Base-by-base conservation (phyloP, 92 coral and sea anemone genomes). In the Montipora capitata region DNA sequence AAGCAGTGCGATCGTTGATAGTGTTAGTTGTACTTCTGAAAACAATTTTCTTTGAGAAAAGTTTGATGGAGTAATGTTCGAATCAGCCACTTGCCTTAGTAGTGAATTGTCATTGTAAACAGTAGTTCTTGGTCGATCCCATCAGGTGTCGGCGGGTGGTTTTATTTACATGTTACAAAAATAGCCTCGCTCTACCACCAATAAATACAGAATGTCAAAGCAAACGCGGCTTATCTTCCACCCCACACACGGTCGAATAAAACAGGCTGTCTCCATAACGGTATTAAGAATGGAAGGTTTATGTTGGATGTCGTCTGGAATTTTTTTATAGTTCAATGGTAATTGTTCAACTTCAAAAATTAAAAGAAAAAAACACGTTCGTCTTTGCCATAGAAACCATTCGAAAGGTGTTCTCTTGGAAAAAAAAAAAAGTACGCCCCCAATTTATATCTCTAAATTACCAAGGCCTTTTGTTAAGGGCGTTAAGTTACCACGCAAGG, bases 71-170 rank as follows among this genome's bases (percentile, higher is more conserved):
- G 35, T 27, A 27, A 27, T 27, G 35, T 27, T 27, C 35, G 35
- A 27, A 27, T 27, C 35, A 27, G 35, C 35, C 35, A 27, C 35
- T 27, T 27, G 35, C 35, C 35, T 27, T 2, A 27, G 35, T 27
- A 27, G 35, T 27, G 35, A 27, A 27, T 27, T 27, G 35, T 27
- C 35, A 27, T 27, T 27, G 35, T 27, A 27, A 27, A 27, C 35
- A 27, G 35, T 10, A 2, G n/a, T 40, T 16, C 58, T 17, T 15
- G 52, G 54, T 2, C 15, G 35, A 27, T 27, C 35, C 51, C 10
- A 40, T 82, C 78, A 82, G 68, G 69, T 69, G 78, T 82, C 54
- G 3, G 15, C 86, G 15, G 87, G 87, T 82, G 87, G 69, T 56
- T 1, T 71, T 68, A 71, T 82, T 27, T 27, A 27, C 35, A 27